Conservation (phyloP, 2,888 invertebrate species). For the Drosophila subquinaria region DNA sequence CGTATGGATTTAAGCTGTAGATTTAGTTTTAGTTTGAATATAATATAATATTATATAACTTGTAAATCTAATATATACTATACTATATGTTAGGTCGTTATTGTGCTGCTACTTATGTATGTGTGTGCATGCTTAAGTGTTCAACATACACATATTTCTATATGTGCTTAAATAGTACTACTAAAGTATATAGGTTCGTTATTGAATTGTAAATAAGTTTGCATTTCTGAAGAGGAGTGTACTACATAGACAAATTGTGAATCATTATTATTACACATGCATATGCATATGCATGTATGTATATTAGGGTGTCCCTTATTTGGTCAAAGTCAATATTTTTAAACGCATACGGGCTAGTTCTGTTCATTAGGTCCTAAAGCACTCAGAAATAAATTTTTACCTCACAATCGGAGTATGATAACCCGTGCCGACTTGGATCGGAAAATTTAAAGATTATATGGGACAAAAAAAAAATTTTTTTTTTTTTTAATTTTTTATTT, state of each 20-base stretch:
- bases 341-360: too few species aligned
- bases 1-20: background rate
- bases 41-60: background rate
- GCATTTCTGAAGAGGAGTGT: constrained; percentile 7
- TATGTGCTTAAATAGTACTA: background rate
- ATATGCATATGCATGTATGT: too few species aligned
- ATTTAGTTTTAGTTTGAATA: background rate
- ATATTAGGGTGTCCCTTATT: too few species aligned
- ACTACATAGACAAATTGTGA: constrained; percentile 6
- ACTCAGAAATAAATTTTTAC: too few species aligned
- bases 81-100: background rate
- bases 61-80: constrained; percentile 4
- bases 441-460: too few species aligned
- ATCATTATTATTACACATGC: constrained; percentile 12
- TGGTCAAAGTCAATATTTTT: too few species aligned
- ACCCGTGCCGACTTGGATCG: too few species aligned
- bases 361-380: too few species aligned
- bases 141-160: background rate
- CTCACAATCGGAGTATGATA: too few species aligned
- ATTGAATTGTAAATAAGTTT: constrained; percentile 10
- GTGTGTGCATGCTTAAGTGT: background rate
- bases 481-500: too few species aligned
- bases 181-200: background rate
- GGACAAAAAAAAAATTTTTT: too few species aligned
- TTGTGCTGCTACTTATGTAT: background rate